These are phyloP conservation scores for Tiphia femorata DNA, from an alignment of 2,888 invertebrate genomes.

Conservation along the genomic window DNA sequence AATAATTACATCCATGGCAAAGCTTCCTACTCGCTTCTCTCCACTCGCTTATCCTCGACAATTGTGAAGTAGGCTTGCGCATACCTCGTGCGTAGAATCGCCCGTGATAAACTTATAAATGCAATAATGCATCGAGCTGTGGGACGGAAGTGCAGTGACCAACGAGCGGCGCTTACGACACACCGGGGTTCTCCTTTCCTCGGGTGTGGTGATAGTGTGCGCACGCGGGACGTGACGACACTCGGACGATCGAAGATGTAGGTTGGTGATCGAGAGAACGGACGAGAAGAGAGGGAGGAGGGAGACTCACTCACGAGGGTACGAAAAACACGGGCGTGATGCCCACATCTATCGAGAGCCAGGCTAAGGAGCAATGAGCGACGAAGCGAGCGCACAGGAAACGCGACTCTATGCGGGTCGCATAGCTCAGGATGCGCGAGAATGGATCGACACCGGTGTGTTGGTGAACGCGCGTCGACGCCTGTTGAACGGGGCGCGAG, in stretches of 20 bases:
- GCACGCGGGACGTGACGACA: too few relatives aligned
- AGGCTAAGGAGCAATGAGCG: constrained; percentile 3
- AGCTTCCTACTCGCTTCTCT: neutral
- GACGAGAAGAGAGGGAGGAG: too few relatives aligned
- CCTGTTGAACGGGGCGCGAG: neutral
- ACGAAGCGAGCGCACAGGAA: constrained; percentile 34
- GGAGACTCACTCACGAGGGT: too few relatives aligned
- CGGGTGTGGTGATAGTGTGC: too few relatives aligned
- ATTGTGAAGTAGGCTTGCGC: neutral
- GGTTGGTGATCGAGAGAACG: too few relatives aligned
- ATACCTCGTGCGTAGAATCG: neutral
- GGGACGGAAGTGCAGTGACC: constrained; percentile 40
- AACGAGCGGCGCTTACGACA: constrained; percentile 17
- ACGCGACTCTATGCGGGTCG: constrained; percentile 27
- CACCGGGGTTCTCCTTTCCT: too few relatives aligned
- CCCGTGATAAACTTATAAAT: constrained; percentile 5
- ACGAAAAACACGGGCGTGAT: constrained; percentile 19
- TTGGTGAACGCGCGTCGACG: neutral
- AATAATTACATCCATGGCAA: too few relatives aligned
- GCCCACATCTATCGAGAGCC: neutral
- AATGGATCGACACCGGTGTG: constrained; percentile 29
- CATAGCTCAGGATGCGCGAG: constrained; percentile 40
- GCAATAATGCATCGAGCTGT: constrained; percentile 7
- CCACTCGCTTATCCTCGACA: neutral
- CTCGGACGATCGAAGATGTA: too few relatives aligned